A percentile compares a stretch with the other conserved stretches of the same genome.
Conservation (phyloP, 1,140 invertebrate genomes). For the Laodelphax striatellus region DNA sequence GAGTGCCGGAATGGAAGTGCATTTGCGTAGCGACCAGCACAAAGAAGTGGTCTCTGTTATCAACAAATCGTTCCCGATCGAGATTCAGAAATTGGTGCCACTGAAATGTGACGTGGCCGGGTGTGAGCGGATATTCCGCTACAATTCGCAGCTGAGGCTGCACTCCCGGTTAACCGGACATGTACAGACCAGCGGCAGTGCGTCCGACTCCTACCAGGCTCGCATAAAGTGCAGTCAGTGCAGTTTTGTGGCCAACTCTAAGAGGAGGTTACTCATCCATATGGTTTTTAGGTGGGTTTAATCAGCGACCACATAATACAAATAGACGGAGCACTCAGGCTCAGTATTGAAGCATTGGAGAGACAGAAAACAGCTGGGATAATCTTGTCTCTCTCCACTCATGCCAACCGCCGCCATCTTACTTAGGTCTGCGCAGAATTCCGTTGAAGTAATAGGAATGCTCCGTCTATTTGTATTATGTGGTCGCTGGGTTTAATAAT, state of each 20-base stretch:
- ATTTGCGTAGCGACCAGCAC: conserved; percentile 53
- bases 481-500: no score
- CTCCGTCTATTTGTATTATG: no score
- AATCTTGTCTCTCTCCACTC: no score
- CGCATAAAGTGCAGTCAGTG: conserved; percentile 38
- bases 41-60: conserved; percentile 56
- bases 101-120: conserved; percentile 40
- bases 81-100: conserved; percentile 49
- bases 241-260: conserved; percentile 12
- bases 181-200: conserved; percentile 31
- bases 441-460: no score
- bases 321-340: no score
- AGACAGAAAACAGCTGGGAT: no score
- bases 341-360: no score
- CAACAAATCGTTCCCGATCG: conserved; percentile 65
- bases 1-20: conserved; percentile 51
- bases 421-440: no score
- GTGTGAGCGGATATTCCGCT: conserved; percentile 49
- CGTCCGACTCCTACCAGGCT: conserved; percentile 51
- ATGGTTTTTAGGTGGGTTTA: conserved; percentile 10
- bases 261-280: conserved; percentile 48
- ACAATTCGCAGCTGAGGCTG: conserved; percentile 53
- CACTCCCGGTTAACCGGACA: conserved; percentile 46
- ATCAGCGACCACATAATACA: no score
- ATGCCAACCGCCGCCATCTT: no score